Percentiles rank a stretch among this genome's conserved stretches.
phyloP scores from a whole-genome alignment of 2,113 vertebrate species.

The Solenodon paradoxus region DNA sequence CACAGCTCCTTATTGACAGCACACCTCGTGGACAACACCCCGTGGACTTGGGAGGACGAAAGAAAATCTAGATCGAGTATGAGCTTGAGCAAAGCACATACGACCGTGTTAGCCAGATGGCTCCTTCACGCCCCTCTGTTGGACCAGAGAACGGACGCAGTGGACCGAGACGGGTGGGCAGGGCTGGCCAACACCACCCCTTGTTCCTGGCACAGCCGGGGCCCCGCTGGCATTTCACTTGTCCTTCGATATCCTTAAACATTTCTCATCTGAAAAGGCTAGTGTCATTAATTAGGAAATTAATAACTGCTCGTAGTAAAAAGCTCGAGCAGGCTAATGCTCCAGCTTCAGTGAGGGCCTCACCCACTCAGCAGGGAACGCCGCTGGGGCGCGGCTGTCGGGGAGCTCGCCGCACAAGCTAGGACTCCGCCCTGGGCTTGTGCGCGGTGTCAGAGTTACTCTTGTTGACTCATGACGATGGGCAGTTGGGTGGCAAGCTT shows the following conservation, averaged over 20 bases:
- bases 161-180: neutral
- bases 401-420: too few species aligned
- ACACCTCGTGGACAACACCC: too few species aligned
- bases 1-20: too few species aligned
- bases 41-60: too few species aligned
- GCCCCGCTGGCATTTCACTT: too few species aligned
- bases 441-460: too few species aligned
- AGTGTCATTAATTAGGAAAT: neutral
- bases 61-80: too few species aligned
- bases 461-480: neutral
- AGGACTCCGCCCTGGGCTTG: too few species aligned
- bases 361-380: neutral
- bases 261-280: neutral
- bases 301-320: neutral
- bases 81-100: too few species aligned
- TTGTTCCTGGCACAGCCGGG: too few species aligned
- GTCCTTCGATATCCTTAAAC: neutral
- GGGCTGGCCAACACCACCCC: rapidly evolving
- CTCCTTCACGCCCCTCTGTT: too few species aligned
- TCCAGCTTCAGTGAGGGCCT: neutral
- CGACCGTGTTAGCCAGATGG: too few species aligned
- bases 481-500: neutral
- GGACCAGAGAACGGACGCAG: neutral
- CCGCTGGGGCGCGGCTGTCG: neutral
- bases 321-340: neutral